These are phyloP conservation scores for Peromyscus leucopus DNA, from an alignment of 2,113 vertebrate species.

Conservation along the genomic window DNA sequence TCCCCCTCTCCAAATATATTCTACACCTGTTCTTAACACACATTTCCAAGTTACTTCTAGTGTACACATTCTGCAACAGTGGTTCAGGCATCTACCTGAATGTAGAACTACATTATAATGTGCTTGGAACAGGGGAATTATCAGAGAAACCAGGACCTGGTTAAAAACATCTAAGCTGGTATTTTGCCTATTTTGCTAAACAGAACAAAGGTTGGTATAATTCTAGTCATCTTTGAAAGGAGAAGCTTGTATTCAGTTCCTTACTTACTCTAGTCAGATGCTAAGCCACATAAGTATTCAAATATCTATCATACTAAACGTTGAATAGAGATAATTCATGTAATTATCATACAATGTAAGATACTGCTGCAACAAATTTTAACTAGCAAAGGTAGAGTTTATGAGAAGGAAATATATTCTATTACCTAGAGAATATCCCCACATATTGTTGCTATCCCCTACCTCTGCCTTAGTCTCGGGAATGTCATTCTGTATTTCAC, in stretches of 20 bases:
- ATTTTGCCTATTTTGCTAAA: neutral
- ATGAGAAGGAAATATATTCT: neutral
- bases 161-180: neutral
- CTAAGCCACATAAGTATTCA: neutral
- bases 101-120: neutral
- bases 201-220: neutral
- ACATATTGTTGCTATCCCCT: neutral
- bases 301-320: neutral
- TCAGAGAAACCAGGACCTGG: fast-evolving
- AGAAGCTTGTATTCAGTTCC: neutral
- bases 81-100: fast-evolving
- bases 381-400: neutral
- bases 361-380: neutral
- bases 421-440: neutral
- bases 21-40: too few relatives aligned
- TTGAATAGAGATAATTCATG: neutral
- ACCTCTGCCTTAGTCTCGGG: neutral
- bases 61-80: fast-evolving
- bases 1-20: neutral
- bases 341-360: neutral
- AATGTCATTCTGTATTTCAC: neutral
- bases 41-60: neutral
- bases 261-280: neutral
- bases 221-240: neutral
- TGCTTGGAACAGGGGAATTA: neutral